Evolutionary conservation across 1,140 invertebrate species (phyloP), one percentile per base, ranked within the genome.

Genomic region (Drosophila pandora): DNA sequence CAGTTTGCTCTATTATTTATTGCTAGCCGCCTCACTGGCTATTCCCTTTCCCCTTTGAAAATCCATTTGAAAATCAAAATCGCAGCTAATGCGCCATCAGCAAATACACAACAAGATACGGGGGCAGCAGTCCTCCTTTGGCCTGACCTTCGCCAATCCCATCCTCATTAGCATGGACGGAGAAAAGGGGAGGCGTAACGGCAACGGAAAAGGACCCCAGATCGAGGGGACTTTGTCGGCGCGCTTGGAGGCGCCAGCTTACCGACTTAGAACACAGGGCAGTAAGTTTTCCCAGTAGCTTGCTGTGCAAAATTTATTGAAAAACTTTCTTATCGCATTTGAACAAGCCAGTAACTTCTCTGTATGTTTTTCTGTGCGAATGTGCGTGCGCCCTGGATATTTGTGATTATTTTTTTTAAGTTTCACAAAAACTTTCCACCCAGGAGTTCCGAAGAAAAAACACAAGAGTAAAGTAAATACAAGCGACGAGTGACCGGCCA

Each of bases 251-350:
- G 64, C 82, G 74, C 82, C 81, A 70, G 82, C 70, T 85, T 88
- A 87, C 72, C 59, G 72, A 67, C 83, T 85, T 82, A 82, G 65
- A 69, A 63, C 47, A 52, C 43, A 55, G 69, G 52, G 56, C 56
- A 50, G 74, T 76, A 85, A 85, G 82, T 85, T 85, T 82, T 78
- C 23, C 65, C 65, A 87, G 82, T 70, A 79, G 74, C 70, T 82
- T 72, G 75, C 78, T 64, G 65, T 65, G 79, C 56, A 76, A 84
- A 84, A 90, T 90, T 90, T 90, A 90, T 90, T 90, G 87, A 90
- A 90, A 90, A 90, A 90, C 85, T 90, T 90, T 90, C 82, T 87
- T 90, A 90, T 90, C 81, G 87, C 59, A 81, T 79, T 82, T 80
- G 83, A 61, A 79, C 75, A 76, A 88, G 68, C 54, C 43, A 65